phyloP scores from a whole-genome alignment of 2,888 invertebrate genomes.

The Pimpla rufipes region DNA sequence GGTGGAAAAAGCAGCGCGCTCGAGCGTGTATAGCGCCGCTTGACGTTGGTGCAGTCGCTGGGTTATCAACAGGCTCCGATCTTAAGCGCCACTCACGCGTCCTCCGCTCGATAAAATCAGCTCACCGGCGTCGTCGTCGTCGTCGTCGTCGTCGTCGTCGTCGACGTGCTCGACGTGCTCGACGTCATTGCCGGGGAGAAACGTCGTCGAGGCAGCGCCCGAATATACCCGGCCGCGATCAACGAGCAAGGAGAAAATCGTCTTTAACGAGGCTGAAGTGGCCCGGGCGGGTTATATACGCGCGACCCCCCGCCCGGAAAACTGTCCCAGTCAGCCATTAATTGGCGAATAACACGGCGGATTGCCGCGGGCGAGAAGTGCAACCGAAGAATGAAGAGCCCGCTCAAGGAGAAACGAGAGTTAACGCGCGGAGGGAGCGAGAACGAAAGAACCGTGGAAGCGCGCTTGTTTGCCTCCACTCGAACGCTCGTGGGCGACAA shows the following conservation, averaged over 20 bases:
- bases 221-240: background rate
- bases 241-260: constrained; percentile 45
- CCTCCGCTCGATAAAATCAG: constrained; percentile 67
- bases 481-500: constrained; percentile 45
- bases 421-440: background rate
- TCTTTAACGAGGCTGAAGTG: constrained; percentile 54
- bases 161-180: background rate
- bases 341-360: constrained; percentile 63
- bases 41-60: constrained; percentile 6
- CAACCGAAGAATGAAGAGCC: constrained; percentile 48
- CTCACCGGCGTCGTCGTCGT: constrained; percentile 36
- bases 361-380: constrained; percentile 42
- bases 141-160: constrained; percentile 41
- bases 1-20: constrained; percentile 42
- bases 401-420: constrained; percentile 25
- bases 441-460: constrained; percentile 27
- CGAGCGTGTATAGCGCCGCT: no score
- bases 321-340: constrained; percentile 60
- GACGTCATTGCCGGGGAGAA: background rate
- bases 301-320: constrained; percentile 11
- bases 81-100: constrained; percentile 67
- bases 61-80: constrained; percentile 63
- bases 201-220: background rate
- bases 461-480: constrained; percentile 52
- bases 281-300: constrained; percentile 7